Conservation (phyloP, 2,888 invertebrate species). For the Eumacrocentrus americanus region DNA sequence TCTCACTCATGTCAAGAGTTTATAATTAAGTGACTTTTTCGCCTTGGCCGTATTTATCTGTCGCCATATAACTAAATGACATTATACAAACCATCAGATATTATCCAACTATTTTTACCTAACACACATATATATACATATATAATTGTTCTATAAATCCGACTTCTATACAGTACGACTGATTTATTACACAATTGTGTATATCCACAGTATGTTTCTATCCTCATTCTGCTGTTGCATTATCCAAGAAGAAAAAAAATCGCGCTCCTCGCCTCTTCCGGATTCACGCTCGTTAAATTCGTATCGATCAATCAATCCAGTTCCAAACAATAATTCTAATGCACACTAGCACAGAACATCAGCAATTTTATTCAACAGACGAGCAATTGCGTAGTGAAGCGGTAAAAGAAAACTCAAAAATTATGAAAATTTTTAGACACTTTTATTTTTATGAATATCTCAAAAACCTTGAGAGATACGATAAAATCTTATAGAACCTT, state of each 20-base stretch:
- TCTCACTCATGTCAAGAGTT: neutral
- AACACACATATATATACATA: too few species aligned
- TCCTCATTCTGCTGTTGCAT: neutral
- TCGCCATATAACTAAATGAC: neutral
- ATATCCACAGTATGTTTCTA: neutral
- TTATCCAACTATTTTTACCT: neutral
- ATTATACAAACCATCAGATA: neutral
- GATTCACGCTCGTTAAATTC: conserved; percentile 35
- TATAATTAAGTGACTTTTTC: conserved; percentile 10
- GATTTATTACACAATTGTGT: neutral
- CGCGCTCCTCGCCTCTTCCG: conserved; percentile 35
- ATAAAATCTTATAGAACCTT: too few species aligned
- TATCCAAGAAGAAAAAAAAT: neutral
- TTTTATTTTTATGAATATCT: too few species aligned
- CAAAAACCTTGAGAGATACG: too few species aligned
- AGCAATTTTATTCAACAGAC: neutral
- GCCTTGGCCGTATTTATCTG: conserved; percentile 10
- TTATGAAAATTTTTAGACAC: too few species aligned
- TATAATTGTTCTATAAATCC: neutral
- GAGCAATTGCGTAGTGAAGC: neutral
- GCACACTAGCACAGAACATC: neutral
- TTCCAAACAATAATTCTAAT: conserved; percentile 5
- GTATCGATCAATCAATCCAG: conserved; percentile 11
- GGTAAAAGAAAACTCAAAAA: too few species aligned
- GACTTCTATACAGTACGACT: neutral